These are phyloP conservation scores for Indicator indicator DNA, from an alignment of 2,113 vertebrate genomes.

Conservation along the genomic window DNA sequence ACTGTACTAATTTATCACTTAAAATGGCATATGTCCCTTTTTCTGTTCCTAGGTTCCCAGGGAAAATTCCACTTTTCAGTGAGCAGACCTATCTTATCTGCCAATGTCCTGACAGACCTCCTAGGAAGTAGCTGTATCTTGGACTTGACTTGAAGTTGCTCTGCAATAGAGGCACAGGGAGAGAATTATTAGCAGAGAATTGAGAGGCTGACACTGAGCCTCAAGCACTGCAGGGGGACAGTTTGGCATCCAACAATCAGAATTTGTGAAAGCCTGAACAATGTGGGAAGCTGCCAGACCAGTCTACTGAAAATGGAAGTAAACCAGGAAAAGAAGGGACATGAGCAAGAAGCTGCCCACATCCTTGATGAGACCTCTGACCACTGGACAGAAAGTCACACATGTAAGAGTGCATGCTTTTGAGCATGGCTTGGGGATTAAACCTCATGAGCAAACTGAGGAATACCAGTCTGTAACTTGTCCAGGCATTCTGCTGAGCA, in stretches of 20 bases:
- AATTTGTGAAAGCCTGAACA: background rate
- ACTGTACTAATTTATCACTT: background rate
- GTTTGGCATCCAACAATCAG: background rate
- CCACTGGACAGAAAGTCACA: background rate
- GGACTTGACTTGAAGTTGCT: background rate
- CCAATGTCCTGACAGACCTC: background rate
- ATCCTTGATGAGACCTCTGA: background rate
- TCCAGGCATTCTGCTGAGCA: background rate
- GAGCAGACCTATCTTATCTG: background rate
- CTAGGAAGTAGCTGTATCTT: background rate
- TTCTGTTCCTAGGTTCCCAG: background rate
- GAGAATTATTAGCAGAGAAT: background rate
- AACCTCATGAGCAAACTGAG: background rate
- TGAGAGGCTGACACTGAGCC: background rate
- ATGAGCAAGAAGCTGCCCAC: background rate
- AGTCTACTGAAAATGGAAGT: background rate
- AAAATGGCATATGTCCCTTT: background rate
- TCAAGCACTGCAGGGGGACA: background rate
- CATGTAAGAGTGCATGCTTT: accelerated
- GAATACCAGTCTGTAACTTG: background rate
- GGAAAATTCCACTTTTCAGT: background rate
- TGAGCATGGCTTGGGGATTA: background rate
- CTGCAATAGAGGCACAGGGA: background rate
- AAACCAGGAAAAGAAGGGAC: background rate
- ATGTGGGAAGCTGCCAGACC: background rate